Percentiles rank a stretch among this genome's conserved stretches.
These are phyloP conservation scores for Anarhynchus alexandrinus DNA, from an alignment of 2,113 vertebrate species.

Conservation along the genomic window DNA sequence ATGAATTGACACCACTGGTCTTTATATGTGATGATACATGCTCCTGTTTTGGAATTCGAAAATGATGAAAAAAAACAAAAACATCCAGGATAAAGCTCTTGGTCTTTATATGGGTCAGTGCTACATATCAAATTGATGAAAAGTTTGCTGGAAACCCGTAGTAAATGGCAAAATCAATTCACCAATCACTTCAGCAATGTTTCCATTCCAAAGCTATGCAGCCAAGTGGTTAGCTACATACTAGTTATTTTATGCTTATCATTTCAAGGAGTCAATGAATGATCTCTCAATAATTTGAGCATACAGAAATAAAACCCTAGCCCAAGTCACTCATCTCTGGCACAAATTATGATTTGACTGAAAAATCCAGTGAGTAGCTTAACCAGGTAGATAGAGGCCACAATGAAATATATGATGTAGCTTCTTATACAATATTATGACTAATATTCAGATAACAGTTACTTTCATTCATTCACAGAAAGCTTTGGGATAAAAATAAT, in stretches of 20 bases:
- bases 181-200: conserved; percentile 60
- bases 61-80: neutral
- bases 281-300: neutral
- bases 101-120: conserved; percentile 63
- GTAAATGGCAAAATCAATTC: conserved; percentile 75
- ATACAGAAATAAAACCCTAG: neutral
- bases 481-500: neutral
- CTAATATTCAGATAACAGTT: neutral
- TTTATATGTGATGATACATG: conserved; percentile 9
- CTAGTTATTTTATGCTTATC: conserved; percentile 58
- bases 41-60: conserved; percentile 2
- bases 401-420: neutral
- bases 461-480: neutral
- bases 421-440: neutral
- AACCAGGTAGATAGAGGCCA: neutral
- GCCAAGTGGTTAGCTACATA: conserved; percentile 58
- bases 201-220: conserved; percentile 64
- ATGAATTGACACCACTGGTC: conserved; percentile 6
- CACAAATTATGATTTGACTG: neutral
- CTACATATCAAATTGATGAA: conserved; percentile 67
- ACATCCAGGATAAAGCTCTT: conserved; percentile 56
- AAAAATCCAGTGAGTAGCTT: neutral
- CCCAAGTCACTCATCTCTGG: neutral
- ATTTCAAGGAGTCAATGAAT: conserved; percentile 40
- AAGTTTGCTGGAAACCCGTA: conserved; percentile 68